Evolutionary conservation across 2,888 invertebrate species (phyloP), one percentile per base, ranked within the genome.

Genomic region (Amiota communis): DNA sequence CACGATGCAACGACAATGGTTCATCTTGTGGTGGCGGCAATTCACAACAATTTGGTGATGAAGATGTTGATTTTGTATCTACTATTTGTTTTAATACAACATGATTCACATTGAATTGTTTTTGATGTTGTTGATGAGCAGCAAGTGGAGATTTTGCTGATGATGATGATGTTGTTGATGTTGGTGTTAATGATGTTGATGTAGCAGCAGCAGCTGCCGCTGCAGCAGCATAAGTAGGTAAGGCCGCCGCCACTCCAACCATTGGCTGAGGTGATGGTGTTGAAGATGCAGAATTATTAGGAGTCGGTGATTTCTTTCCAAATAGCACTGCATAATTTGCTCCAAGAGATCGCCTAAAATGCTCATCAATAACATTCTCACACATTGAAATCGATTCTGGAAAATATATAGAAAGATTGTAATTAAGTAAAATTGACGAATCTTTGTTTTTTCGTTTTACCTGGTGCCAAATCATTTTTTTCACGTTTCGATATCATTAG

Each of bases 311-410:
- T 72, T 87, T 88, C 69, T 92, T 93, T 81, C 92, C 92, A 88
- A 94, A 94, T 68, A 95, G 90, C 75, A 92, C 92, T 89, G 93
- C 92, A 90, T 95, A 95, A 88, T 95, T 93, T 81, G 94, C 93
- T 73, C 97, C 97, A 77, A 98, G 92, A 1, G 97, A 97, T 76
- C 97, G 93, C 73, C 97, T 92, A 91, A 98, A 98, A 90, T 98
- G 98, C 88, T 98, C 98, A 90, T 98, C 98, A 86, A 98, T 97
- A 72, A 96, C 96, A 63, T 79, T 81, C 12, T 97, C 97, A 90
- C 96, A 95, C 92, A 94, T 93, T 13, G 94, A 93, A 88, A 93
- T 92, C 56, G 93, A 92, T 84, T 94, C 94, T 94, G 90, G 47
- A 71, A 59, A 70, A 49, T 51, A 68, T 65, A 17, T 56, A 23